A percentile compares a stretch with the other conserved stretches of the same genome.
These are phyloP conservation scores for Melieria picta DNA, from an alignment of 2,888 invertebrate species.

Conservation along the genomic window DNA sequence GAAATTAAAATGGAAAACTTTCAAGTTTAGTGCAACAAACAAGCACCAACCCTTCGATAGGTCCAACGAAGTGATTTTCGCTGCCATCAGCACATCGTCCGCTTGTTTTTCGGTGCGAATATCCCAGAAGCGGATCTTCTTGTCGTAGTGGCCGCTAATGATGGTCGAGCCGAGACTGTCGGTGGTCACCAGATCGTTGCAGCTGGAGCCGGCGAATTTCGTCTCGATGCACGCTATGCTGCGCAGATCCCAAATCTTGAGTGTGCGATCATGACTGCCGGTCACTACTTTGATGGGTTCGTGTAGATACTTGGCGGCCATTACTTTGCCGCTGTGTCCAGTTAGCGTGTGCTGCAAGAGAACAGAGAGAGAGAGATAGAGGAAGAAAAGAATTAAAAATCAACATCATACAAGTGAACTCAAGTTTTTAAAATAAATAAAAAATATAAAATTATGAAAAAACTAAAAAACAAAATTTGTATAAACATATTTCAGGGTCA, in stretches of 20 bases:
- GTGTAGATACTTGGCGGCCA: constrained; percentile 95
- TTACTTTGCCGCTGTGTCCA: constrained; percentile 93
- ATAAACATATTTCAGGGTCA: too few species aligned
- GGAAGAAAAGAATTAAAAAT: constrained; percentile 3
- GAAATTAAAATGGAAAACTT: constrained; percentile 6
- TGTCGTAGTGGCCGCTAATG: constrained; percentile 98
- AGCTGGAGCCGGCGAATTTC: constrained; percentile 95
- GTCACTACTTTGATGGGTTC: constrained; percentile 94
- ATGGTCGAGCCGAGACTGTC: constrained; percentile 86
- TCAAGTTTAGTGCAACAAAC: background rate
- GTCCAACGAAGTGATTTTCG: constrained; percentile 94
- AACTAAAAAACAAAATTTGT: too few species aligned
- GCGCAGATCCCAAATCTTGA: constrained; percentile 98
- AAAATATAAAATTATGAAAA: too few species aligned
- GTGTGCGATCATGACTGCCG: constrained; percentile 96
- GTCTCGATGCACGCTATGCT: constrained; percentile 92
- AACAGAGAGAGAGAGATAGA: background rate
- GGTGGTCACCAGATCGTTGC: constrained; percentile 94
- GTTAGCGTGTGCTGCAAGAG: constrained; percentile 64
- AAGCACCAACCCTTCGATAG: constrained; percentile 79
- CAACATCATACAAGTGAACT: too few species aligned
- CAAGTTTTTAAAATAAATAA: too few species aligned
- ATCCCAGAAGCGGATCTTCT: constrained; percentile 97
- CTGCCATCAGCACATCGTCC: constrained; percentile 88
- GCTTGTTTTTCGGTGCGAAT: constrained; percentile 85